phyloP scores from a whole-genome alignment of 2,888 invertebrate species.

The Drosophila lacicola region DNA sequence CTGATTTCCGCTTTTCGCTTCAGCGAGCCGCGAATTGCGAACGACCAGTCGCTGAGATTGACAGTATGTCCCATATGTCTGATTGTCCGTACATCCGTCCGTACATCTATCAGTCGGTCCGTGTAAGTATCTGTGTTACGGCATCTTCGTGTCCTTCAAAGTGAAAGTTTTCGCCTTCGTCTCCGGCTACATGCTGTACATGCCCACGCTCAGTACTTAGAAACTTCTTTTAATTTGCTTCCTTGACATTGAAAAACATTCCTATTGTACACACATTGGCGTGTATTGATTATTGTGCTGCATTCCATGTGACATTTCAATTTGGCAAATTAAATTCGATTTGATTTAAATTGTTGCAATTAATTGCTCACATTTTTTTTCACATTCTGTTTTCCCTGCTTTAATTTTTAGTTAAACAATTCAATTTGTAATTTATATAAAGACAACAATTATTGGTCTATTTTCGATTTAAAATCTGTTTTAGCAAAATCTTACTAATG shows the following conservation, averaged over 20 bases:
- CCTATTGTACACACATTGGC: not conserved
- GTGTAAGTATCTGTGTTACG: constrained; percentile 17
- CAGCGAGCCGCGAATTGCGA: constrained; percentile 45
- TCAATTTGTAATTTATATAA: too few species aligned
- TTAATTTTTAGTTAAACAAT: too few species aligned
- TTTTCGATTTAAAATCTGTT: too few species aligned
- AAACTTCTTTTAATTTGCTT: constrained; percentile 5
- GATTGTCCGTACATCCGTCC: not conserved
- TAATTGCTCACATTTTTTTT: not conserved
- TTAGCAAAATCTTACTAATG: too few species aligned
- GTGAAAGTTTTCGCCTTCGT: constrained; percentile 65
- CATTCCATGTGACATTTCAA: constrained; percentile 21
- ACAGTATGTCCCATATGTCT: constrained; percentile 40
- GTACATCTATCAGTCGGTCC: not conserved
- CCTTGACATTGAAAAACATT: constrained; percentile 36
- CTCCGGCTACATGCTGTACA: constrained; percentile 20
- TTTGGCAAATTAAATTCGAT: constrained; percentile 20
- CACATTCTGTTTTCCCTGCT: not conserved
- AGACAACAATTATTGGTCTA: too few species aligned
- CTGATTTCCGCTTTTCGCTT: constrained; percentile 71
- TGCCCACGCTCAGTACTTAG: not conserved
- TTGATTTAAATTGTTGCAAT: constrained; percentile 8
- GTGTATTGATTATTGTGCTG: constrained; percentile 2
- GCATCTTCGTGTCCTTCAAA: constrained; percentile 60
- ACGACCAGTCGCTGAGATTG: constrained; percentile 56